Evolutionary conservation across 2,888 invertebrate species (phyloP).

Genomic region (Dusona sp.): DNA sequence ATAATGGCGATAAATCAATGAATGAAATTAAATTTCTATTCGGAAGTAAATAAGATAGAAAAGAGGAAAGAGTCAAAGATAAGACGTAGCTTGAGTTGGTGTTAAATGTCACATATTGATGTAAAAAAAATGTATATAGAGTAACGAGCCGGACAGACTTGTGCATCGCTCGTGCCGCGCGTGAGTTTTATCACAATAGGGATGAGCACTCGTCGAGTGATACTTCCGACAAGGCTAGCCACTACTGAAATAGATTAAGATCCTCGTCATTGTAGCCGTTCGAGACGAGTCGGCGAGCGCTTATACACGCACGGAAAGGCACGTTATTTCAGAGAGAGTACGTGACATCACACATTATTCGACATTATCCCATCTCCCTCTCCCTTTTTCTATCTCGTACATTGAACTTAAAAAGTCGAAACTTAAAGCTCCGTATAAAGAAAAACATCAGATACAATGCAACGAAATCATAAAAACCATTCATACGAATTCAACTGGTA

Average conservation of each 20-base stretch:
- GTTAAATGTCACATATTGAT: not conserved
- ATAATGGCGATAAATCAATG: not conserved
- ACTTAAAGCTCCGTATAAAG: not conserved
- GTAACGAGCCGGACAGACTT: constrained; percentile 37
- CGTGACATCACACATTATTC: constrained; percentile 61
- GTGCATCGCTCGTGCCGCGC: constrained; percentile 62
- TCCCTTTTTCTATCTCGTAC: constrained; percentile 22
- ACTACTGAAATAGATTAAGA: constrained; percentile 78
- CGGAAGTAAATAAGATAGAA: not conserved
- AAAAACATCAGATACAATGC: not conserved
- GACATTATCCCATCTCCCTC: constrained; percentile 49
- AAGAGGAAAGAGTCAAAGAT: not conserved
- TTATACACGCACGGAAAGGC: constrained; percentile 51
- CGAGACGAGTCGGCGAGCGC: constrained; percentile 47
- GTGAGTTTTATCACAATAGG: constrained; percentile 75
- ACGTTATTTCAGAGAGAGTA: constrained; percentile 62
- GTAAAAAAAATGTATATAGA: not conserved
- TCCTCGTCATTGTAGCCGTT: constrained; percentile 65
- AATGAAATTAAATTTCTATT: not conserved
- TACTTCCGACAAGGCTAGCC: constrained; percentile 79
- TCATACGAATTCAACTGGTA: not conserved
- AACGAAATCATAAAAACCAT: not conserved
- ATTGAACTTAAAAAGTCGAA: constrained; percentile 47
- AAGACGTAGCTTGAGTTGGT: not conserved
- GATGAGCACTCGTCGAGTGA: constrained; percentile 74